Evolutionary conservation across 2,113 vertebrate species (phyloP).

Genomic region (Ivindomyrus marchei): DNA sequence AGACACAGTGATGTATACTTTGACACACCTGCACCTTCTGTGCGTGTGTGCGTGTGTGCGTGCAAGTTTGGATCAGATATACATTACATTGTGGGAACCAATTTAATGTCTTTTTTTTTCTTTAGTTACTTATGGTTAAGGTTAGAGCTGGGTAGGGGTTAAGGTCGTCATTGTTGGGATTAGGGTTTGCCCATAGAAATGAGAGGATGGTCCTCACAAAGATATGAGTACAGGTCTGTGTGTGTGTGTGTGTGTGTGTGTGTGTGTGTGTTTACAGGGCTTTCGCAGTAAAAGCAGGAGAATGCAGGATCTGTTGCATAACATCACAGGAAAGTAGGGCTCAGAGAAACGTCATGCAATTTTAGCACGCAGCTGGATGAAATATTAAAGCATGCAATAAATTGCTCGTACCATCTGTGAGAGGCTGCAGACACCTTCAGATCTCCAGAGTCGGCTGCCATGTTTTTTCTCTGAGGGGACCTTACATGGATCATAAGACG

Average conservation of each 20-base stretch:
- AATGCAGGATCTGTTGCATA: not conserved
- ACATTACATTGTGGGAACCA: no score
- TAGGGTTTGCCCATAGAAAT: no score
- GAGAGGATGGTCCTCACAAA: no score
- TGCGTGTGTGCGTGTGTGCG: not conserved
- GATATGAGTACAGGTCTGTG: not conserved
- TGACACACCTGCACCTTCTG: not conserved
- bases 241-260: not conserved
- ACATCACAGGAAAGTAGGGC: not conserved
- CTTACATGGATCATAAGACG: not conserved
- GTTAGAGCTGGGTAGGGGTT: no score
- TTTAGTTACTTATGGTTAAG: not conserved
- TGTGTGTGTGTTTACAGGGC: not conserved
- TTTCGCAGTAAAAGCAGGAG: not conserved
- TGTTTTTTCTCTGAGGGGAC: not conserved
- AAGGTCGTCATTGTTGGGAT: no score
- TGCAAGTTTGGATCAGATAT: not conserved
- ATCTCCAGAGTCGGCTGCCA: not conserved
- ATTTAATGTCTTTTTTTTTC: not conserved
- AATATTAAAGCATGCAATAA: conserved; percentile 12
- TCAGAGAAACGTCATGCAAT: not conserved
- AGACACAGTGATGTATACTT: not conserved
- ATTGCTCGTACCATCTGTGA: not conserved
- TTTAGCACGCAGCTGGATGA: conserved; percentile 5
- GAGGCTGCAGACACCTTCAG: not conserved